Evolutionary conservation across 2,797 vertebrate species (phyloP), one percentile per base, ranked within the genome.

Genomic region (Danionella dracula): DNA sequence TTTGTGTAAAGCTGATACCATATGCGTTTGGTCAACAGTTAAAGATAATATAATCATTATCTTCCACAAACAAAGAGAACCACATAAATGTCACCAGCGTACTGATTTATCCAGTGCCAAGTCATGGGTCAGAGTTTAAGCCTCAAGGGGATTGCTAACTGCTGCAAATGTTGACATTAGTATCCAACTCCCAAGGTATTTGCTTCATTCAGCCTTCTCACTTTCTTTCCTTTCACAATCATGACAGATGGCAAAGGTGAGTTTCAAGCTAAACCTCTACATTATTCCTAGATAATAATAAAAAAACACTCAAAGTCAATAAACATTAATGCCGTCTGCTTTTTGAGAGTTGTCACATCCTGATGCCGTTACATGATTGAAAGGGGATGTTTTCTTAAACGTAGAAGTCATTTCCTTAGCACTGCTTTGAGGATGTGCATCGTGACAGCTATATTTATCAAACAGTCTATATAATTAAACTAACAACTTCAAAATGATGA

Each of bases 21-120:
- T 34, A 48, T 44, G 23, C 61, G 45, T 51, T 59, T n/a, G 15
- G 46, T 55, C 49, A 74, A 61, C n/a, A 29, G 27, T 35, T 59
- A 32, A 15, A 17, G 59, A 74, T 49, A 67, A 70, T 29, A 41
- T 34, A 45, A 45, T 72, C 44, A 48, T 48, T 60, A 34, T 58
- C 11, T 60, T 70, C 64, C 69, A 55, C 63, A 75, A 64, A 70
- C 56, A 38, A 68, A 62, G 61, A 69, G 51, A 68, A 60, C 46
- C 56, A 55, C 29, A 57, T 75, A 66, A 76, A 77, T 50, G 65
- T 60, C 69, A 45, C 29, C 48, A 40, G 20, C 4, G 4, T 1
- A 2, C 46, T 59, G 58, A 73, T 78, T 70, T 74, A 77, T 71
- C 53, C 61, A 8, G 42, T 20, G 57, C 46, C 13, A 42, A 60